These are phyloP conservation scores for Pangasianodon hypophthalmus DNA, from an alignment of 2,113 vertebrate genomes.

Conservation along the genomic window DNA sequence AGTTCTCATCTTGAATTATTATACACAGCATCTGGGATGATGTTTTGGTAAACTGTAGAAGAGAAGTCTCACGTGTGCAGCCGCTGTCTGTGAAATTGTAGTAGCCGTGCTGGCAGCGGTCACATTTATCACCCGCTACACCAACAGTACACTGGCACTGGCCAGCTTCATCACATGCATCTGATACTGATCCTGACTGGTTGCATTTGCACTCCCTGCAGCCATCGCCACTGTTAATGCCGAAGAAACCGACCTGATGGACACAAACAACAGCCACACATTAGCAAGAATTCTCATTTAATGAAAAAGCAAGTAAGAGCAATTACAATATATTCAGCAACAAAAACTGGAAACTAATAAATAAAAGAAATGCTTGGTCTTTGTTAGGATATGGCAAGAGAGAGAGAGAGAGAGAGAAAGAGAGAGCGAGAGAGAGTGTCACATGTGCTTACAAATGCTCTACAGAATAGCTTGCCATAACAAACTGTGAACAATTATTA, in stretches of 20 bases:
- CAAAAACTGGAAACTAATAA: background rate
- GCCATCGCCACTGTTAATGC: conserved; percentile 73
- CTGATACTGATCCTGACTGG: conserved; percentile 72
- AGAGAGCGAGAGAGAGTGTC: background rate
- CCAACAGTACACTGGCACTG: conserved; percentile 81
- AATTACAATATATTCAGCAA: background rate
- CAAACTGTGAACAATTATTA: conserved; percentile 21
- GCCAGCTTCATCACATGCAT: conserved; percentile 77
- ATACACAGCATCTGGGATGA: background rate
- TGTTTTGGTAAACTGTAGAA: background rate
- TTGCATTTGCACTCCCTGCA: conserved; percentile 84
- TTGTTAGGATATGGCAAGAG: background rate
- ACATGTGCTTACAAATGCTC: background rate
- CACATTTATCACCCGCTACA: conserved; percentile 81
- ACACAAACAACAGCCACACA: conserved; percentile 5
- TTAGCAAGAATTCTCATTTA: background rate
- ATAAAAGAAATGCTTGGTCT: background rate
- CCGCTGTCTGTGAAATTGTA: conserved; percentile 72
- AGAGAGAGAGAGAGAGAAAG: conserved; percentile 11
- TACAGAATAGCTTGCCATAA: conserved; percentile 14
- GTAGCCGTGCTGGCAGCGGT: conserved; percentile 82
- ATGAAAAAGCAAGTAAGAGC: background rate
- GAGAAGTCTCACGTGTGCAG: conserved; percentile 79
- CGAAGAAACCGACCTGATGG: conserved; percentile 81
- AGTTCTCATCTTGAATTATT: background rate